These are phyloP conservation scores for Neocloeon triangulifer DNA, from an alignment of 1,140 invertebrate species.

Conservation along the genomic window DNA sequence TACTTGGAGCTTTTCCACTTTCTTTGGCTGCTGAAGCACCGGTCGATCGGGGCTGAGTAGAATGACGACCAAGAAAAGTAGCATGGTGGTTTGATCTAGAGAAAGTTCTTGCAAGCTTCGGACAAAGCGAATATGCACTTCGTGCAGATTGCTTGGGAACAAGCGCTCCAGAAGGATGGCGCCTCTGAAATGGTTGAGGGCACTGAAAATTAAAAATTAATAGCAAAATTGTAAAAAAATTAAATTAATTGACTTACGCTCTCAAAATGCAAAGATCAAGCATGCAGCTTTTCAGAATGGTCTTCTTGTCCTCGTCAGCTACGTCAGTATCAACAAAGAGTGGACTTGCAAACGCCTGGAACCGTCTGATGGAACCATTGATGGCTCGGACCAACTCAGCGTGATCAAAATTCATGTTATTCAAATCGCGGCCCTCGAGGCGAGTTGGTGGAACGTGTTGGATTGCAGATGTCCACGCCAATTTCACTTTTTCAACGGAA, in stretches of 20 bases:
- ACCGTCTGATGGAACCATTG: too few species aligned
- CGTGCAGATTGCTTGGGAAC: constrained; percentile 17
- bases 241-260: constrained; percentile 1
- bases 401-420: too few species aligned
- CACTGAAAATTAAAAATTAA: background rate
- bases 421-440: too few species aligned
- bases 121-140: constrained; percentile 26
- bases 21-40: too few species aligned
- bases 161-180: constrained; percentile 14
- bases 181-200: constrained; percentile 6
- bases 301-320: constrained; percentile 9
- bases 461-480: constrained; percentile 11
- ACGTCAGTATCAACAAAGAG: constrained; percentile 8
- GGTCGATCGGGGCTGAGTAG: constrained; percentile 25
- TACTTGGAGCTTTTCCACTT: too few species aligned
- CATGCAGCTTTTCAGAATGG: constrained; percentile 4
- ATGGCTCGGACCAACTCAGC: too few species aligned
- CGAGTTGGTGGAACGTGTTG: too few species aligned
- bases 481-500: constrained; percentile 12
- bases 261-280: constrained; percentile 9
- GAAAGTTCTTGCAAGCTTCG: constrained; percentile 16
- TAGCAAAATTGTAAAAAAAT: too few species aligned
- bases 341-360: too few species aligned
- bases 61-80: constrained; percentile 21
- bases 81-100: constrained; percentile 24